A percentile compares a stretch with the other conserved stretches of the same genome.
Conservation (phyloP, 2,113 vertebrate species). For the Tapirus terrestris region DNA sequence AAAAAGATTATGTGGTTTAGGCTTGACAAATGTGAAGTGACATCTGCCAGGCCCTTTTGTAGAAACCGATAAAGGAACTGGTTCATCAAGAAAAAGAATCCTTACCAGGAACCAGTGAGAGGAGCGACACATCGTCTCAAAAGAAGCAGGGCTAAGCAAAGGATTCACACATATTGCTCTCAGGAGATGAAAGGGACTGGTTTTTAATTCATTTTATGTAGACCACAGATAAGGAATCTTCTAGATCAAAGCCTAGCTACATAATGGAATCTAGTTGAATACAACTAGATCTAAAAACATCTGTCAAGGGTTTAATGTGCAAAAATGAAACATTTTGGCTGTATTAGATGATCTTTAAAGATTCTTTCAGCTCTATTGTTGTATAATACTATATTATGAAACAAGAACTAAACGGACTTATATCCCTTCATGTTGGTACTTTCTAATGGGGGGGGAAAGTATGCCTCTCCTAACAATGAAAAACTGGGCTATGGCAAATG, state of each 20-base stretch:
- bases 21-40: slow-evolving; percentile 88
- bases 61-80: slow-evolving; percentile 84
- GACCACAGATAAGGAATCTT: slow-evolving; percentile 84
- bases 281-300: slow-evolving; percentile 83
- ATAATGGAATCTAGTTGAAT: slow-evolving; percentile 84
- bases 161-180: slow-evolving; percentile 83
- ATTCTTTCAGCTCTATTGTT: slow-evolving; percentile 56
- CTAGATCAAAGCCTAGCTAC: slow-evolving; percentile 85
- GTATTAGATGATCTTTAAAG: neutral
- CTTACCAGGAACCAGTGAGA: slow-evolving; percentile 80
- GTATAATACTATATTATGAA: slow-evolving; percentile 75
- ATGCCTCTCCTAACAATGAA: neutral
- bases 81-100: slow-evolving; percentile 81
- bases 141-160: slow-evolving; percentile 78
- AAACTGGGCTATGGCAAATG: neutral
- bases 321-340: slow-evolving; percentile 76
- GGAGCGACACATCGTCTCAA: slow-evolving; percentile 76
- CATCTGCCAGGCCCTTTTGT: slow-evolving; percentile 85
- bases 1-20: slow-evolving; percentile 81
- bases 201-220: slow-evolving; percentile 85
- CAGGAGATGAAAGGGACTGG: slow-evolving; percentile 85
- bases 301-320: slow-evolving; percentile 82
- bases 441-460: neutral
- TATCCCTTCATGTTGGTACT: slow-evolving; percentile 42
- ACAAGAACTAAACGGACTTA: slow-evolving; percentile 28